A percentile compares a stretch with the other conserved stretches of the same genome.
Conservation (phyloP, 2,888 invertebrate genomes). For the Scaptomyza flava region DNA sequence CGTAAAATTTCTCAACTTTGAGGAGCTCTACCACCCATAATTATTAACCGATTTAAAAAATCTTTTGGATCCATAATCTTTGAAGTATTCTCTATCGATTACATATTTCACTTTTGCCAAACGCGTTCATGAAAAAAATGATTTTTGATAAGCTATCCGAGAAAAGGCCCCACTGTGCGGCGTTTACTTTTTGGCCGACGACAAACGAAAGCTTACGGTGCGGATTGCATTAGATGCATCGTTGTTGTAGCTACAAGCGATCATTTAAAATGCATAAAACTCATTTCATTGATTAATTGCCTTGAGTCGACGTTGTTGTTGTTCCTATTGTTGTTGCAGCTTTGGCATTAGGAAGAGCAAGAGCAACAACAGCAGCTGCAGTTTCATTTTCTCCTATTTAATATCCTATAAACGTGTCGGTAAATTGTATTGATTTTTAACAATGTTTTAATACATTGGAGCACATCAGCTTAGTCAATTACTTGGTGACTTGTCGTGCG, state of each 20-base stretch:
- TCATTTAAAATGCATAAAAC: slow-evolving; percentile 78
- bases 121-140: too few species aligned
- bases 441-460: background rate
- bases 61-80: too few species aligned
- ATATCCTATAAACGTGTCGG: slow-evolving; percentile 61
- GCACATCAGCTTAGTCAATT: slow-evolving; percentile 12
- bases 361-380: slow-evolving; percentile 33
- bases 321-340: slow-evolving; percentile 27
- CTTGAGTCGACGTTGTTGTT: slow-evolving; percentile 34
- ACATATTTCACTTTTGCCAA: too few species aligned
- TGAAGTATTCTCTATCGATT: too few species aligned
- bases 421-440: slow-evolving; percentile 59
- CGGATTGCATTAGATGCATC: slow-evolving; percentile 26
- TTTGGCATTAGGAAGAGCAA: slow-evolving; percentile 13
- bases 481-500: background rate
- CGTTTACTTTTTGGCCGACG: slow-evolving; percentile 28
- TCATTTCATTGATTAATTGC: slow-evolving; percentile 76
- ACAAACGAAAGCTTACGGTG: slow-evolving; percentile 65
- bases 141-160: too few species aligned
- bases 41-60: too few species aligned
- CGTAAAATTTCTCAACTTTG: too few species aligned
- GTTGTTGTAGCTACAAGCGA: slow-evolving; percentile 26
- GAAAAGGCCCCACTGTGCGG: too few species aligned
- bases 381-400: slow-evolving; percentile 68
- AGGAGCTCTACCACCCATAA: too few species aligned